Evolutionary conservation across 2,797 vertebrate species (phyloP).

Genomic region (Apodemus agrarius): DNA sequence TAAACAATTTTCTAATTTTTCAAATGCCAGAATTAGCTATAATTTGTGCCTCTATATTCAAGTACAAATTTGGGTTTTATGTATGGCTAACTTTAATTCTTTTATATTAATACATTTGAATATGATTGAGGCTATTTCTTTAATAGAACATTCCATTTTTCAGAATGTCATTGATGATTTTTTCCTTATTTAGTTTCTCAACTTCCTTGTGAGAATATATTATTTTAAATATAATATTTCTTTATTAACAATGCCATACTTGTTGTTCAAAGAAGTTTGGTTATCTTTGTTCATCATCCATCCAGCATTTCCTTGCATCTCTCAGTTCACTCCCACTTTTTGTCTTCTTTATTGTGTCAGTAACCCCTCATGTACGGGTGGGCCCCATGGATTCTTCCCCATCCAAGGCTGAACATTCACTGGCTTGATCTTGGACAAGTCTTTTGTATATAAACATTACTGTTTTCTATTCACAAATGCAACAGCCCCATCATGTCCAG

Average conservation of each 20-base stretch:
- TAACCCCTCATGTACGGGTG: not conserved
- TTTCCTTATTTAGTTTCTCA: not conserved
- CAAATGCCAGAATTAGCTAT: not conserved
- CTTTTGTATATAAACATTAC: not conserved
- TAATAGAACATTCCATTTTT: not conserved
- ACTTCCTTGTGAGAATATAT: not conserved
- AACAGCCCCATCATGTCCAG: not conserved
- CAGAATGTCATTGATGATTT: not conserved
- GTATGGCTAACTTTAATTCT: not conserved
- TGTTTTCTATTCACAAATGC: not conserved
- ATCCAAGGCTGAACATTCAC: not conserved
- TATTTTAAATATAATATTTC: not conserved
- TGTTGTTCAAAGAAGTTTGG: not conserved
- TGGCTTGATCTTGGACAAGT: not conserved
- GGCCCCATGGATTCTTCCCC: rapidly evolving
- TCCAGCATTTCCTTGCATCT: not conserved
- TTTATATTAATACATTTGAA: not conserved
- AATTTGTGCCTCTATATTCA: not conserved
- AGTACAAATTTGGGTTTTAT: not conserved
- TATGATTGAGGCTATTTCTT: not conserved
- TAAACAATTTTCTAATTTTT: not conserved
- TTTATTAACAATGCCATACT: not conserved
- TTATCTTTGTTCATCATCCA: not conserved
- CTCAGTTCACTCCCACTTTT: too few relatives aligned
- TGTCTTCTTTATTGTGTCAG: too few relatives aligned